Percentiles rank a stretch among this genome's conserved stretches.
These are phyloP conservation scores for Quadriops clusia DNA, from an alignment of 2,888 invertebrate species.

Conservation along the genomic window DNA sequence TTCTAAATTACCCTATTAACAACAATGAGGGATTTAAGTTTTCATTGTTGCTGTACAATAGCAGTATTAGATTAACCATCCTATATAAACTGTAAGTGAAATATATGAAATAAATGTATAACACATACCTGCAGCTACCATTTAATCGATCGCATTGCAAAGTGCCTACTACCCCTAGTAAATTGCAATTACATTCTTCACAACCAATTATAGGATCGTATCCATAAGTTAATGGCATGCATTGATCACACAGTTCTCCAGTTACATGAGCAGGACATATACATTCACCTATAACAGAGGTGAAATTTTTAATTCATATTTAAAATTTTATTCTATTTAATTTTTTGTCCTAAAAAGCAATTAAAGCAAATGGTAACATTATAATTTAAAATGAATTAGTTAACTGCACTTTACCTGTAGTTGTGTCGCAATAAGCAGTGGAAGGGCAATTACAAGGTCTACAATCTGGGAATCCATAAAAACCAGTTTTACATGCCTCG, in stretches of 20 bases:
- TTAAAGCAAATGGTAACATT: too few species aligned
- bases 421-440: slow-evolving; percentile 68
- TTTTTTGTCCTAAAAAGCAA: too few species aligned
- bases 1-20: too few species aligned
- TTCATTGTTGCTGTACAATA: too few species aligned
- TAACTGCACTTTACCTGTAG: slow-evolving; percentile 38
- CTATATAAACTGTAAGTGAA: too few species aligned
- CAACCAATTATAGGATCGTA: slow-evolving; percentile 92
- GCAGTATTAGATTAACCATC: too few species aligned
- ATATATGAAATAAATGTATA: neutral
- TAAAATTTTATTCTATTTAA: slow-evolving; percentile 7
- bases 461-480: slow-evolving; percentile 93
- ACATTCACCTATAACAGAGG: slow-evolving; percentile 50
- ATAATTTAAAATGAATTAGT: too few species aligned
- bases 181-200: slow-evolving; percentile 84
- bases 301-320: too few species aligned
- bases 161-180: slow-evolving; percentile 61
- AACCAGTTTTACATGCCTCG: slow-evolving; percentile 76
- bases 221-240: slow-evolving; percentile 80
- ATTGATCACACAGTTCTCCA: slow-evolving; percentile 81
- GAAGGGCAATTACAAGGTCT: slow-evolving; percentile 77
- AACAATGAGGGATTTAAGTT: too few species aligned
- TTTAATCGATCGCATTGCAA: slow-evolving; percentile 79
- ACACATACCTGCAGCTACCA: slow-evolving; percentile 70
- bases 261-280: slow-evolving; percentile 85